A percentile compares a stretch with the other conserved stretches of the same genome.
phyloP scores from a whole-genome alignment of 2,888 invertebrate species.

The Stenurella melanura region DNA sequence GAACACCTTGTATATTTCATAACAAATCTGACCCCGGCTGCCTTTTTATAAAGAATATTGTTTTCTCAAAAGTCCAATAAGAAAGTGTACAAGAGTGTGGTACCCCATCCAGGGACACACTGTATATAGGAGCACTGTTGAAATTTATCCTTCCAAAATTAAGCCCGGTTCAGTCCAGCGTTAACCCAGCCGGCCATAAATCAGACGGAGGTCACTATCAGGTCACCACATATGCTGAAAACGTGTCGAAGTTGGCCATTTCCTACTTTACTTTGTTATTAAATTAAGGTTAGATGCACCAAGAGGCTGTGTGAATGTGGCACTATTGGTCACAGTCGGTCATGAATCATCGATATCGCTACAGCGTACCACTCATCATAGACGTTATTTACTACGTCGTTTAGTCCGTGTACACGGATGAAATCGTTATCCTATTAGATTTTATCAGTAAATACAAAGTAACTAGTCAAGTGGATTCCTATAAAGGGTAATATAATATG shows the following conservation, averaged over 20 bases:
- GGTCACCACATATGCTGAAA: slow-evolving; percentile 25
- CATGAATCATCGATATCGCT: slow-evolving; percentile 31
- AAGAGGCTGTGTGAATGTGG: slow-evolving; percentile 48
- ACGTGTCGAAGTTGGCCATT: slow-evolving; percentile 34
- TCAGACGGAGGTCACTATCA: slow-evolving; percentile 12
- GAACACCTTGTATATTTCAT: too few relatives aligned
- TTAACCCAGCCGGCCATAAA: neutral
- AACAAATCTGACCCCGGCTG: too few relatives aligned
- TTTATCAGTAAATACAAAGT: too few relatives aligned
- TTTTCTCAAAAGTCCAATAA: too few relatives aligned
- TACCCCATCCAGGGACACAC: too few relatives aligned
- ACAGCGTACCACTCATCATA: slow-evolving; percentile 12
- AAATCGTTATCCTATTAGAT: too few relatives aligned
- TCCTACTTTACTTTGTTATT: slow-evolving; percentile 48
- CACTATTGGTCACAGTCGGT: slow-evolving; percentile 41
- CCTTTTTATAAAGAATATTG: too few relatives aligned
- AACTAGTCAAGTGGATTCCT: too few relatives aligned
- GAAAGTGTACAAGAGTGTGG: too few relatives aligned
- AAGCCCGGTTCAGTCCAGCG: neutral
- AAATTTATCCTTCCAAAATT: neutral
- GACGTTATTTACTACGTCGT: neutral
- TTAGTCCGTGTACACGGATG: neutral
- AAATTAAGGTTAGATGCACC: slow-evolving; percentile 46
- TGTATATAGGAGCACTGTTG: too few relatives aligned
- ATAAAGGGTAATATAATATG: too few relatives aligned